These are phyloP conservation scores for Pollenia angustigena DNA, from an alignment of 2,888 invertebrate species.

Conservation along the genomic window DNA sequence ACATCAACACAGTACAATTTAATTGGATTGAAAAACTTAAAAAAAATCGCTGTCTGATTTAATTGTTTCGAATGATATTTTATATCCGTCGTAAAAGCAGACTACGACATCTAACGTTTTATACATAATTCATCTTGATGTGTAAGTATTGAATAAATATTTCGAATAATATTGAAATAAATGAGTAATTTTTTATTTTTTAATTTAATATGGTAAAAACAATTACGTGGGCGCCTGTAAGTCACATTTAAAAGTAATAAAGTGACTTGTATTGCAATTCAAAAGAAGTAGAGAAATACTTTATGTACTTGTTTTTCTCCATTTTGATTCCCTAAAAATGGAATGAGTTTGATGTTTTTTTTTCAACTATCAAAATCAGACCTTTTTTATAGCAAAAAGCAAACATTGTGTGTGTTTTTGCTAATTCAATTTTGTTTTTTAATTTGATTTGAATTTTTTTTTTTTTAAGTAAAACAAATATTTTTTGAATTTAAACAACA, in stretches of 20 bases:
- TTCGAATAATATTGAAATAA: slow-evolving; percentile 39
- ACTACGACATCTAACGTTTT: background rate
- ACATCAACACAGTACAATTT: too few relatives aligned
- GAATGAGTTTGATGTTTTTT: background rate
- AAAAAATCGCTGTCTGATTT: too few relatives aligned
- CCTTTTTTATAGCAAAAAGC: slow-evolving; percentile 18
- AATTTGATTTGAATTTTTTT: background rate
- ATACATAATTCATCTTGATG: slow-evolving; percentile 39
- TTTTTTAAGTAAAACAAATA: slow-evolving; percentile 39
- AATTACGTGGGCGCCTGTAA: slow-evolving; percentile 70
- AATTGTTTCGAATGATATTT: background rate
- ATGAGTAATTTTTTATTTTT: slow-evolving; percentile 50
- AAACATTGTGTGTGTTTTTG: slow-evolving; percentile 21
- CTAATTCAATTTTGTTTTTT: slow-evolving; percentile 6
- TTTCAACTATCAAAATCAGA: slow-evolving; percentile 44
- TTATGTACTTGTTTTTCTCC: background rate
- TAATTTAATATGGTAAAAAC: slow-evolving; percentile 22
- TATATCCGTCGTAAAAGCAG: background rate
- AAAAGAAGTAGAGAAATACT: slow-evolving; percentile 25
- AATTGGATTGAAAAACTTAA: too few relatives aligned
- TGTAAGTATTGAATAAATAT: slow-evolving; percentile 11
- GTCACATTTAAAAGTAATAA: slow-evolving; percentile 14
- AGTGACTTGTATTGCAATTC: slow-evolving; percentile 49
- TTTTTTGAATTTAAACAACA: slow-evolving; percentile 19
- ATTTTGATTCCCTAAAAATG: background rate